Evolutionary conservation across 2,113 vertebrate genomes (phyloP).

Genomic region (human (Homo sapiens)): GRCh38 chr18:63837501-63838000

Average conservation of each 20-base stretch:
- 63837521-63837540: not conserved
- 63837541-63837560: not conserved
- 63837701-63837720: not conserved
- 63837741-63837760: not conserved
- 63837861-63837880: constrained; percentile 31
- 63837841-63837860: constrained; percentile 46
- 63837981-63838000: not conserved
- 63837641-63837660: not conserved
- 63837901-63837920: constrained; percentile 55
- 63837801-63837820: not conserved
- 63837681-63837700: not conserved
- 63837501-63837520: not conserved
- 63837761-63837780: not conserved
- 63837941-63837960: not conserved
- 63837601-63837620: not conserved
- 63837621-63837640: not conserved
- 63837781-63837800: not conserved
- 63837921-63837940: not conserved
- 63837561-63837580: not conserved
- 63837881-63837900: constrained; percentile 5
- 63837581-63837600: not conserved
- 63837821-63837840: not conserved
- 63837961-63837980: constrained; percentile 4
- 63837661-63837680: not conserved
- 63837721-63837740: not conserved